phyloP scores from a whole-genome alignment of 2,113 vertebrate genomes.

The Tragelaphus buxtoni region DNA sequence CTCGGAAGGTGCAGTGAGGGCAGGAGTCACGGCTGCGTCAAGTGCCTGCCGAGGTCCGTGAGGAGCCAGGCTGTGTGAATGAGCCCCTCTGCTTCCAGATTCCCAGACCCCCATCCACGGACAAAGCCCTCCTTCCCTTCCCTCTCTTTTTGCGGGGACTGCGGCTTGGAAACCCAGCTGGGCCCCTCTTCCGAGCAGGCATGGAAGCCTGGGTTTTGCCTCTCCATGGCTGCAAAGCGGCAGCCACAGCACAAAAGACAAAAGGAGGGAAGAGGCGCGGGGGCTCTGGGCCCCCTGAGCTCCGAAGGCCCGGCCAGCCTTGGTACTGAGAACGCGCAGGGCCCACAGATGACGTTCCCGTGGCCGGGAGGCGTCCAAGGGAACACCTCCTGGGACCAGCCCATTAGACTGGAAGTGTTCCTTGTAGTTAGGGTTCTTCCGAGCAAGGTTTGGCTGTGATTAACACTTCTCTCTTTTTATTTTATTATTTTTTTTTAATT shows the following conservation, averaged over 20 bases:
- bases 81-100: conserved; percentile 46
- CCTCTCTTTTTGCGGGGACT: background rate
- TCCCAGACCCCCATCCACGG: conserved; percentile 33
- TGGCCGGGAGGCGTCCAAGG: background rate
- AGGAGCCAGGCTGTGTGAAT: conserved; percentile 49
- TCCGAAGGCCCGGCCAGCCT: conserved; percentile 77
- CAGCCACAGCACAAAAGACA: background rate
- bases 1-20: conserved; percentile 75
- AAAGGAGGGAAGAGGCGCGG: background rate
- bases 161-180: conserved; percentile 69
- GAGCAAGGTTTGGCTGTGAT: conserved; percentile 83
- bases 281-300: conserved; percentile 59
- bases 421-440: conserved; percentile 69
- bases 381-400: conserved; percentile 72
- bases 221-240: conserved; percentile 36
- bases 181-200: conserved; percentile 75
- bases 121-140: conserved; percentile 62
- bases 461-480: conserved; percentile 70
- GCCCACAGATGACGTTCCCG: conserved; percentile 40
- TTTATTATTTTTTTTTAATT: conserved; percentile 54
- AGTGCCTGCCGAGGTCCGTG: conserved; percentile 90
- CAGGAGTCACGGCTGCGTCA: conserved; percentile 70
- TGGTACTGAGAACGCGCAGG: conserved; percentile 65
- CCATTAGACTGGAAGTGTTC: conserved; percentile 61
- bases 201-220: background rate